A percentile compares a stretch with the other conserved stretches of the same genome.
Conservation (phyloP, 2,888 invertebrate species). For the Cheilosia pagana region DNA sequence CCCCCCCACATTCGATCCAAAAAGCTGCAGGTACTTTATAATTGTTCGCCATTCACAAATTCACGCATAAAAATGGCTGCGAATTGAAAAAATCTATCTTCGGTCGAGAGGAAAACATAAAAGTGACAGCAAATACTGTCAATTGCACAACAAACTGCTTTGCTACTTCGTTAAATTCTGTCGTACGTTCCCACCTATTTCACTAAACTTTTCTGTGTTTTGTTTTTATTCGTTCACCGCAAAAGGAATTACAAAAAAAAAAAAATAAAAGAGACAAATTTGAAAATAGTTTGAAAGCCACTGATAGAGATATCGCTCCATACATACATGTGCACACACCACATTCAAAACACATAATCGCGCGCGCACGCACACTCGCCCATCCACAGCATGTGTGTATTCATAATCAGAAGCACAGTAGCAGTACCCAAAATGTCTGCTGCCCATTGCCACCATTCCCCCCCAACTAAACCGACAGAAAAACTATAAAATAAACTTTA, state of each 20-base stretch:
- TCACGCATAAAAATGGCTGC: neutral
- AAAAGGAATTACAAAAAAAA: constrained; percentile 2
- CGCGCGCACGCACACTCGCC: constrained; percentile 68
- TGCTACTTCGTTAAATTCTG: constrained; percentile 6
- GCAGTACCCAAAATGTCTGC: constrained; percentile 75
- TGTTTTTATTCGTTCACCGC: constrained; percentile 58
- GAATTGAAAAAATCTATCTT: neutral
- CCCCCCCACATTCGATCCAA: neutral
- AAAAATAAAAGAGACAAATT: constrained; percentile 10
- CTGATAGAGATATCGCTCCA: constrained; percentile 40
- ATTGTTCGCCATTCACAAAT: neutral
- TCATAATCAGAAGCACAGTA: too few relatives aligned
- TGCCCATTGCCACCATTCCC: constrained; percentile 54
- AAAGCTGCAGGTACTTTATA: neutral
- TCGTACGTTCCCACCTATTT: too few relatives aligned
- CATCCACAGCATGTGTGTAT: constrained; percentile 35
- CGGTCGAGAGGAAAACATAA: neutral
- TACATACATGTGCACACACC: constrained; percentile 30
- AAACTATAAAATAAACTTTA: constrained; percentile 14
- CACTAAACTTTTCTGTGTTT: constrained; percentile 36
- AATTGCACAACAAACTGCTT: too few relatives aligned
- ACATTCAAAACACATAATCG: constrained; percentile 63
- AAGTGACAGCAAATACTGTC: neutral
- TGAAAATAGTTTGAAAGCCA: constrained; percentile 67
- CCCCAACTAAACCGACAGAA: constrained; percentile 27